These are phyloP conservation scores for Drosophila eugracilis DNA, from an alignment of 1,140 invertebrate genomes.

Conservation along the genomic window DNA sequence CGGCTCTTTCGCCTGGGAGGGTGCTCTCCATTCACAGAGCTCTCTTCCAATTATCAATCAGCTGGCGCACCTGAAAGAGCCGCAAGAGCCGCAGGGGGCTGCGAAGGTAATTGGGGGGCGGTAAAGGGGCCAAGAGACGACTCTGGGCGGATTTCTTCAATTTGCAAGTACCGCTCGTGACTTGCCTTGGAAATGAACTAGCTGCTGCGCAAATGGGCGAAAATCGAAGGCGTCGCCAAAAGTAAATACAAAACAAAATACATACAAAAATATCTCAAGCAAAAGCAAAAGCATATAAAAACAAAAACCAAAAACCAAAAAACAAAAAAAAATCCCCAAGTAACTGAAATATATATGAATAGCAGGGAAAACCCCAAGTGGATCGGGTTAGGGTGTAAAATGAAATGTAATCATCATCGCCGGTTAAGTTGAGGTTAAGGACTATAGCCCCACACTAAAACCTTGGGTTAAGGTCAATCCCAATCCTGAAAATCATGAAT, in stretches of 20 bases:
- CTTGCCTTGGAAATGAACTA: conserved; percentile 73
- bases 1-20: conserved; percentile 21
- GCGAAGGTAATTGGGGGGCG: neutral
- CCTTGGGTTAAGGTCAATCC: neutral
- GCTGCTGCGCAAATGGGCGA: conserved; percentile 46
- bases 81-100: conserved; percentile 1
- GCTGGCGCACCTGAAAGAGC: conserved; percentile 42
- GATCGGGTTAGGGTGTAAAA: neutral
- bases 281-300: conserved; percentile 1
- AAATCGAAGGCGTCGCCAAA: conserved; percentile 52
- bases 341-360: conserved; percentile 4
- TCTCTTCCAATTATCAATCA: conserved; percentile 54
- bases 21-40: conserved; percentile 11
- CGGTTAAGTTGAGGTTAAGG: neutral
- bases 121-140: conserved; percentile 27
- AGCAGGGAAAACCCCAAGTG: conserved; percentile 1
- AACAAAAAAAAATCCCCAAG: neutral
- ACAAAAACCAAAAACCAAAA: neutral
- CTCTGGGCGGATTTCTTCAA: conserved; percentile 56
- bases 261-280: conserved; percentile 9
- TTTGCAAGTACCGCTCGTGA: conserved; percentile 77
- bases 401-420: neutral
- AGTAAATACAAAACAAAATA: conserved; percentile 23
- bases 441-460: neutral
- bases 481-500: neutral